Evolutionary conservation across 2,888 invertebrate species (phyloP), one percentile per base, ranked within the genome.

Genomic region (Perithous albicinctus): DNA sequence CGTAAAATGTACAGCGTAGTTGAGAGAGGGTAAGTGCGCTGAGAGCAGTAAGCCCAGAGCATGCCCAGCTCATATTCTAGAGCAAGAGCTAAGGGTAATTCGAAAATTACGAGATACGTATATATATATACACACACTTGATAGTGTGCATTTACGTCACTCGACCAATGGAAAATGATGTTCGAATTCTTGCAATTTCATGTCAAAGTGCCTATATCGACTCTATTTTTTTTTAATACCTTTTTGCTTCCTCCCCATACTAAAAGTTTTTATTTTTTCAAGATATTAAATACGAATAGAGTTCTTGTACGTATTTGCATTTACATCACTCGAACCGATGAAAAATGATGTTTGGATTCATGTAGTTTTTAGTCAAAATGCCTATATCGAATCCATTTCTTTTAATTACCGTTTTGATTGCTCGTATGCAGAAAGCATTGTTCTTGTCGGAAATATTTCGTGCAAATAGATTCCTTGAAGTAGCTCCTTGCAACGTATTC

Each of bases 1-100:
- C 20, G 46, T 48, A 20, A 67, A n/a, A 35, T 51, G 51, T 15
- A 67, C 2, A 67, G 32, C 20, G 20, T 20, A 15, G 56, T 15
- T 15, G 29, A 56, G 29, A 56, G 20, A 18, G 59, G n/a, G 35
- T 56, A 56, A 56, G 15, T 56, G 26, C 29, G 26, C 15, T 56
- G 15, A 32, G 32, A 59, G 29, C 2, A 10, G 29, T 18, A 29
- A 32, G 15, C 18, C 59, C 10, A 59, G 59, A 32, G 7, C 7
- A 35, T 2, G 54, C 20, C 18, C 51, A 70, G 41, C 18, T 59
- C 18, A 35, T 59, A 32, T 59, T 59, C 59, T 18, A 7, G 2
- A 15, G 18, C 56, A 32, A 59, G 4, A 6, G 32, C 59, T 35
- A 18, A 18, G 29, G 8, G 29, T 18, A 35, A 35, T 59, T 59